phyloP scores from a whole-genome alignment of 2,797 vertebrate genomes.

The Catharus ustulatus region DNA sequence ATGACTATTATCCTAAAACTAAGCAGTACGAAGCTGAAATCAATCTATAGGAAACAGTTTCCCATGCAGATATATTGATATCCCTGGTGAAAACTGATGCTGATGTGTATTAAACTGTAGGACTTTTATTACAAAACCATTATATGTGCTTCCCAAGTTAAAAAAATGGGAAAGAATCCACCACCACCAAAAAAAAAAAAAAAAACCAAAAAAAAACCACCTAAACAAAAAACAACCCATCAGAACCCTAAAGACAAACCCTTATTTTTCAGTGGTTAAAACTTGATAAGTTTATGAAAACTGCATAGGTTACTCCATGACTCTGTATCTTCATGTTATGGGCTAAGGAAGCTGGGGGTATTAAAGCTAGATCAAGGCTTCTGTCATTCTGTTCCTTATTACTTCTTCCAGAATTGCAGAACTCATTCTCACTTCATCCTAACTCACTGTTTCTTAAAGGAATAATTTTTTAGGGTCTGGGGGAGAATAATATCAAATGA shows the following conservation, averaged over 20 bases:
- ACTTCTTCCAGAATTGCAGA: neutral
- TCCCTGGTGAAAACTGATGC: neutral
- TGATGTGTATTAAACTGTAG: neutral
- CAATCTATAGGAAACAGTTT: neutral
- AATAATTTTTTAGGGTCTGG: fast-evolving
- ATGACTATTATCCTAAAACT: neutral
- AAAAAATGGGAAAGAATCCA: neutral
- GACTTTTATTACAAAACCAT: neutral
- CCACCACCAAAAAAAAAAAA: no score
- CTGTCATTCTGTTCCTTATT: neutral
- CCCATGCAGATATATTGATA: neutral
- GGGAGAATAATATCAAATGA: neutral
- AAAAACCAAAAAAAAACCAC: no score
- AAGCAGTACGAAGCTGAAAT: neutral
- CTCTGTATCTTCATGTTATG: neutral
- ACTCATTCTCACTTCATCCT: neutral
- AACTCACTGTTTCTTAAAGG: neutral
- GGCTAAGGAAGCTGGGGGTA: neutral
- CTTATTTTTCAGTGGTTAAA: neutral
- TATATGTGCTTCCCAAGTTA: neutral
- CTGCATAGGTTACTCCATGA: neutral
- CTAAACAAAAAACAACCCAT: no score
- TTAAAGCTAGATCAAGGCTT: neutral
- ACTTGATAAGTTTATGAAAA: neutral
- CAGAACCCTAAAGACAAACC: neutral